Base-by-base conservation (phyloP, 2,888 invertebrate genomes). In the Heliconius erato region DNA sequence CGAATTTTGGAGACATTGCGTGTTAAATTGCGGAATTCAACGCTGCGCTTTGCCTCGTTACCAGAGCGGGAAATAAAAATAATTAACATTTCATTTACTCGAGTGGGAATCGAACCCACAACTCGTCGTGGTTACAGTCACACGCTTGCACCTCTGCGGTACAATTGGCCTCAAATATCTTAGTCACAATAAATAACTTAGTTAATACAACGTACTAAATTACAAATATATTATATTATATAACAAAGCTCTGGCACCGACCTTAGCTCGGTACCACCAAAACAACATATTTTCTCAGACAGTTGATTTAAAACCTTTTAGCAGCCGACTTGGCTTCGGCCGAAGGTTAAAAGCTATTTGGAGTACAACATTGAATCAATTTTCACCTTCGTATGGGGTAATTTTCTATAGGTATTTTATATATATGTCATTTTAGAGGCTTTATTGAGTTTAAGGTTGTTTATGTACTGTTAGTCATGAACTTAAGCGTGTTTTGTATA, bases 291-390 rank as follows among this genome's bases (percentile, higher is more conserved):
- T 81, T 69, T 81, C 67, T 69, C 44, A 81, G 69, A 63, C 44
- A 59, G n/a, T 77, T 65, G 59, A 81, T 77, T 69, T 77, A 76
- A 81, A 81, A 77, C 44, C 69, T 81, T 77, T 81, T 71, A 81
- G 63, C n/a, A 63, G 69, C 26, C 68, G 26, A 71, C 28, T 71
- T 68, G 81, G 65, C 63, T 68, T 81, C 59, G 76, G 19, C 11
- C 69, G 35, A 67, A 71, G 71, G 77, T 81, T 77, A 63, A 77
- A 77, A 81, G 77, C 69, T 77, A 44, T 44, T 67, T 65, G 65
- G 65, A 69, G 69, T 49, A 44, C 54, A 35, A 26, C 67, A 54
- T 74, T 35, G 23, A 74, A 76, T 40, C 76, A 63, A 67, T 71
- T 81, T 71, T 32, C 77, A 81, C 77, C 63, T 77, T 54, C 63